These are phyloP conservation scores for Microplitis deprimator DNA, from an alignment of 2,888 invertebrate species.

Conservation along the genomic window DNA sequence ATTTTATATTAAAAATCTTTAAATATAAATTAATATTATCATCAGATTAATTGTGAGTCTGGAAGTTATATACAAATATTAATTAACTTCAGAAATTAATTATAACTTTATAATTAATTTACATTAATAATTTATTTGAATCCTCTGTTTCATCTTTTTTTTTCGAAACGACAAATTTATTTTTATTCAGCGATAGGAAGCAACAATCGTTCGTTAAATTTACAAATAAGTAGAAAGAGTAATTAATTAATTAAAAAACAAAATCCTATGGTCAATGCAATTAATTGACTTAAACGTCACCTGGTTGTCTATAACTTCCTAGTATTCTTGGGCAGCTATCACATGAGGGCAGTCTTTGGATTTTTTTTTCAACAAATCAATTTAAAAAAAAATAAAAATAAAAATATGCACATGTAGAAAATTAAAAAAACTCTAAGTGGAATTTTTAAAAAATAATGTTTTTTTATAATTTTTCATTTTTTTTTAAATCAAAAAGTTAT, in stretches of 20 bases:
- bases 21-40: too few species aligned
- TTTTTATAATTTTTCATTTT: not conserved
- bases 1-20: not conserved
- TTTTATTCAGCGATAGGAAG: too few species aligned
- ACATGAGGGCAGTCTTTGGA: slow-evolving; percentile 19
- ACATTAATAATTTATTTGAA: too few species aligned
- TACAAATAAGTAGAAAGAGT: too few species aligned
- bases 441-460: not conserved
- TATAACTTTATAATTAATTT: too few species aligned
- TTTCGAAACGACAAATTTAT: too few species aligned
- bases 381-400: not conserved
- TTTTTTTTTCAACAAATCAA: not conserved
- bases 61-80: too few species aligned
- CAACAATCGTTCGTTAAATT: too few species aligned
- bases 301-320: slow-evolving; percentile 48
- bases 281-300: slow-evolving; percentile 70
- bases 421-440: not conserved
- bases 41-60: too few species aligned
- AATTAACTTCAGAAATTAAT: too few species aligned
- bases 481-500: not conserved
- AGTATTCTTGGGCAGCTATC: slow-evolving; percentile 42
- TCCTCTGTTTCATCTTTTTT: too few species aligned
- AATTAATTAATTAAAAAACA: too few species aligned
- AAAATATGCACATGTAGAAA: not conserved
- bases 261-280: slow-evolving; percentile 54